Base-by-base conservation (phyloP, 2,888 invertebrate species). In the Nomada ferruginata region DNA sequence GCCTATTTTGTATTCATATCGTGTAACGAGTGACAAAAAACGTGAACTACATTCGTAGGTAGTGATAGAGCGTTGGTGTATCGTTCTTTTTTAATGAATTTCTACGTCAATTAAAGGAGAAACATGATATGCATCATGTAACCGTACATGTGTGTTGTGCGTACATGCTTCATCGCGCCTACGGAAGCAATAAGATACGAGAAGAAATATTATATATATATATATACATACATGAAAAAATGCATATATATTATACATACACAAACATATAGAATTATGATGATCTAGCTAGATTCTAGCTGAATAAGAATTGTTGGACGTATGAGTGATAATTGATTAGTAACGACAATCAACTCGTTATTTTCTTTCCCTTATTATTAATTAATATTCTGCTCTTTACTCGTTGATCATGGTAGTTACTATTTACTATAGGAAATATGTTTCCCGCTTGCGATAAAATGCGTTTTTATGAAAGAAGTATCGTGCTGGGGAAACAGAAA, bases 311-410 rank as follows among this genome's bases (percentile, higher is more conserved):
- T 78, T 64, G 78, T 78, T 75, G 83, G 72, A 73, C 18, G 36
- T 76, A 79, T 69, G 73, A 79, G 84, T 84, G 84, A 84, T 84
- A 82, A 82, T 60, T 65, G 60, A 64, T 75, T 72, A 75, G 60
- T 77, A 82, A 75, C 64, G 75, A 76, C 61, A 64, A 64, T 78
- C 61, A 65, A 64, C 70, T 65, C 73, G 73, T 76, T 80, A 72
- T 76, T 59, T 55, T 69, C 55, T 60, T 55, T 29, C 23, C 63
- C 53, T 36, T 79, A 76, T 76, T 53, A 65, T 72, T 74, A 55
- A 76, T 76, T 53, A 65, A 68, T 74, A 55, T 50, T 20, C 59
- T 72, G 11, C 64, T 78, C 57, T 77, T 70, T 76, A 47, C 79
- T 84, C 83, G 83, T 84, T 79, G 83, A 84, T 84, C 57, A 44